These are phyloP conservation scores for Parelbella ahira DNA, from an alignment of 2,888 invertebrate genomes.

Conservation along the genomic window DNA sequence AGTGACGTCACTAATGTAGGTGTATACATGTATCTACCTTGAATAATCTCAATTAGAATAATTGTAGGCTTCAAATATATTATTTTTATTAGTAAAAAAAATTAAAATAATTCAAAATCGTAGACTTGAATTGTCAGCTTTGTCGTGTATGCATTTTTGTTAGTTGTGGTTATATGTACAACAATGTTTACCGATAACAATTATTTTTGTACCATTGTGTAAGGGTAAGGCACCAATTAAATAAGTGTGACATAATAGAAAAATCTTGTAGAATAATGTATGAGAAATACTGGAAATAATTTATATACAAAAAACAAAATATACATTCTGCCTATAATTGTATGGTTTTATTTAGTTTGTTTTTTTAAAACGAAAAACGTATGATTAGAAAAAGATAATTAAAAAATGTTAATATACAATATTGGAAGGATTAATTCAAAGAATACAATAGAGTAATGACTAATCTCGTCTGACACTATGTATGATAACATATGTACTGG, in stretches of 20 bases:
- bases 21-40: constrained; percentile 55
- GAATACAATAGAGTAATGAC: no score
- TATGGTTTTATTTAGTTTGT: constrained; percentile 45
- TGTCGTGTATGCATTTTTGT: constrained; percentile 27
- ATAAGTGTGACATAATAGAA: constrained; percentile 75
- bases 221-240: constrained; percentile 58
- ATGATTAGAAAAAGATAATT: no score
- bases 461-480: no score
- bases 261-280: constrained; percentile 60
- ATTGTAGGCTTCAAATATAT: constrained; percentile 34
- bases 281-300: constrained; percentile 71
- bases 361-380: no score
- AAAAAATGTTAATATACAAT: no score
- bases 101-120: constrained; percentile 15
- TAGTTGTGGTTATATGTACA: no score
- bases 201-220: constrained; percentile 62
- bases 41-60: constrained; percentile 71
- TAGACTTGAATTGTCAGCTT: constrained; percentile 22
- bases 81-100: constrained; percentile 25
- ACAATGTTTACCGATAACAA: no score
- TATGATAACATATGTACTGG: no score
- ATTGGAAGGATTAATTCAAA: no score
- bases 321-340: constrained; percentile 67
- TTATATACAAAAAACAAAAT: constrained; percentile 71
- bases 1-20: constrained; percentile 57